Conservation (phyloP, 2,888 invertebrate genomes). For the Lomographa bimaculata region DNA sequence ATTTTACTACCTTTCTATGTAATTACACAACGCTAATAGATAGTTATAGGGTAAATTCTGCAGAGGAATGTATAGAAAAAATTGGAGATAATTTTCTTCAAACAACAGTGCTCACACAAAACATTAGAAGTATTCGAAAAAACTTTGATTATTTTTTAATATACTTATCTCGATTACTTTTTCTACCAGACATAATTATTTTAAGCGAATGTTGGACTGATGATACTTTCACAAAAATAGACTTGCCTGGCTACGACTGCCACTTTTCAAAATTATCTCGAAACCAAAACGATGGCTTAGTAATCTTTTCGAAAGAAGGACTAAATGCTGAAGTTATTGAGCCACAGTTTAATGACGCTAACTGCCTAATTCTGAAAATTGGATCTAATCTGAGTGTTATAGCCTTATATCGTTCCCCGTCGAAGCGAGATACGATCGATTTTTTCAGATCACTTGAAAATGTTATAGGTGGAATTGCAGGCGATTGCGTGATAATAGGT, state of each 20-base stretch:
- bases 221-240: constrained; percentile 1
- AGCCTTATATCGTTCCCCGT: constrained; percentile 2
- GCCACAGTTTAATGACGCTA: constrained; percentile 7
- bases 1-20: too few relatives aligned
- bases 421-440: background rate
- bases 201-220: constrained; percentile 8
- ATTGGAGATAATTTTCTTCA: background rate
- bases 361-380: constrained; percentile 5
- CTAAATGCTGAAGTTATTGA: background rate
- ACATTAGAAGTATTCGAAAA: constrained; percentile 9
- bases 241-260: constrained; percentile 2
- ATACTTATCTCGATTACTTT: constrained; percentile 1
- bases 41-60: background rate
- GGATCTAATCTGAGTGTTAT: background rate
- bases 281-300: constrained; percentile 14
- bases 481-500: constrained; percentile 1
- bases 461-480: background rate
- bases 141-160: constrained; percentile 4
- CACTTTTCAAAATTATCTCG: background rate
- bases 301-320: constrained; percentile 3
- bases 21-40: constrained; percentile 2
- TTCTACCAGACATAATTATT: constrained; percentile 10
- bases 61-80: constrained; percentile 1
- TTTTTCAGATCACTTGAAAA: constrained; percentile 2
- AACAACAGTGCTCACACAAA: constrained; percentile 4